phyloP scores from a whole-genome alignment of 2,888 invertebrate species.

The Noctua comes region DNA sequence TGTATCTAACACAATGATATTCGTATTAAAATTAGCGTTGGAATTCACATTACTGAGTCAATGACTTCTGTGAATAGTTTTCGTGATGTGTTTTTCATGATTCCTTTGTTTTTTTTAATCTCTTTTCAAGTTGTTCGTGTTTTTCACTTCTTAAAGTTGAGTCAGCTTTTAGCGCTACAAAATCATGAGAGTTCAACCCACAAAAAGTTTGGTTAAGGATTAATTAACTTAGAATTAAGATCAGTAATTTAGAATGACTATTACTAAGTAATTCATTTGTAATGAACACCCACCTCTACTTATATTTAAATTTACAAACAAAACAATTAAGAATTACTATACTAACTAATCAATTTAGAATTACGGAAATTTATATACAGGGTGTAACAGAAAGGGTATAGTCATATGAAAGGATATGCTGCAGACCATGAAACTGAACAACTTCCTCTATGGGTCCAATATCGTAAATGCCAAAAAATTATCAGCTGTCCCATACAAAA shows the following conservation, averaged over 20 bases:
- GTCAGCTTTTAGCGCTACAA: not conserved
- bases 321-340: not conserved
- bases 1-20: conserved; percentile 42
- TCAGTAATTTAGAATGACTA: not conserved
- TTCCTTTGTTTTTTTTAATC: conserved; percentile 2
- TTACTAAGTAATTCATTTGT: not conserved
- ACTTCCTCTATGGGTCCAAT: no score
- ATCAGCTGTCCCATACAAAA: no score
- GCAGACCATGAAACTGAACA: no score
- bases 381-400: no score
- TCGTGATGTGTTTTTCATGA: conserved; percentile 30
- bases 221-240: not conserved
- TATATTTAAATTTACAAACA: not conserved
- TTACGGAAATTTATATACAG: not conserved
- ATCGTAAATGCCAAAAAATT: no score
- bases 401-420: no score
- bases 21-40: conserved; percentile 42
- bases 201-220: not conserved
- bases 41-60: conserved; percentile 41
- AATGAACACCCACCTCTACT: not conserved
- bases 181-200: not conserved
- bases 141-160: conserved; percentile 6
- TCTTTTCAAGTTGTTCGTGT: not conserved
- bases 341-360: not conserved
- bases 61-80: conserved; percentile 41